Conservation (phyloP, 2,797 vertebrate genomes). For the Myotis myotis region DNA sequence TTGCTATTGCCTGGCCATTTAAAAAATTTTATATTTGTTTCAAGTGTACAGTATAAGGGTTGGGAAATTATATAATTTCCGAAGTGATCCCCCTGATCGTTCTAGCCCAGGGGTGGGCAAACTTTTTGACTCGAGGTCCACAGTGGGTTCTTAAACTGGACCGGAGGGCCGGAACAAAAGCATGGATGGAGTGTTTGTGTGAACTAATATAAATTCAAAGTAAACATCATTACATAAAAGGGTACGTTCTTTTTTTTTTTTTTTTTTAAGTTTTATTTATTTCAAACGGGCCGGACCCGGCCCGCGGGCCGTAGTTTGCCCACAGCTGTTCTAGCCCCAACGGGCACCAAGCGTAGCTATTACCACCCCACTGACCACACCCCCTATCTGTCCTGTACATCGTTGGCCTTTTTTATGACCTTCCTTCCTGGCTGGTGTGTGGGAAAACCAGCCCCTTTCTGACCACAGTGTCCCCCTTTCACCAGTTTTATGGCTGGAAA, state of each 20-base stretch:
- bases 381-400: not conserved
- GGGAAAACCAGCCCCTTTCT: not conserved
- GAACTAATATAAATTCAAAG: too few species aligned
- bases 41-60: not conserved
- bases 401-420: not conserved
- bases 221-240: too few species aligned
- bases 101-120: too few species aligned
- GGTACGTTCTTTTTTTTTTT: too few species aligned
- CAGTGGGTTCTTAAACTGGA: too few species aligned
- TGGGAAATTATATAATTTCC: not conserved
- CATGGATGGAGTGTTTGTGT: too few species aligned
- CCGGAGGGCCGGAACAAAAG: too few species aligned
- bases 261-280: too few species aligned
- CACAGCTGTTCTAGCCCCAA: not conserved
- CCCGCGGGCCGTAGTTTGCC: too few species aligned
- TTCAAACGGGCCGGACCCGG: too few species aligned
- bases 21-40: not conserved
- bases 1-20: not conserved
- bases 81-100: not conserved
- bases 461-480: not conserved
- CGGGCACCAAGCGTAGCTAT: not conserved
- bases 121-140: too few species aligned
- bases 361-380: not conserved
- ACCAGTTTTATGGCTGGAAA: slow-evolving; percentile 9
- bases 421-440: not conserved